Evolutionary conservation across 2,888 invertebrate genomes (phyloP).

Genomic region (Margaritifera margaritifera): DNA sequence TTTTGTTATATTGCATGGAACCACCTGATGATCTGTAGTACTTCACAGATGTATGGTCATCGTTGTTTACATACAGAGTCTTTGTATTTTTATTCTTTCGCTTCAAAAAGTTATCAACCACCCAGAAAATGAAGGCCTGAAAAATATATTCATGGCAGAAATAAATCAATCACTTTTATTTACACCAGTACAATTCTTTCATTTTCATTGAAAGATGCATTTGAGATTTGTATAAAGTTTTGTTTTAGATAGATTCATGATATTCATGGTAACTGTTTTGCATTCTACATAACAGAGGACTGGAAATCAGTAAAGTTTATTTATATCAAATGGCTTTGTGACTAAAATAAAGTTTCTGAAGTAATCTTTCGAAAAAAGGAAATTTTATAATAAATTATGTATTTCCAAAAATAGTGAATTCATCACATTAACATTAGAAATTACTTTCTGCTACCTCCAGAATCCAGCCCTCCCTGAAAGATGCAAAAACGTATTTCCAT

Average conservation of each 20-base stretch:
- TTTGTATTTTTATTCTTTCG: conserved; percentile 66
- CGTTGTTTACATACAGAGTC: conserved; percentile 56
- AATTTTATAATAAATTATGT: too few species aligned
- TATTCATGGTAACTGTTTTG: too few species aligned
- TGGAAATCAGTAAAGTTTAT: neutral
- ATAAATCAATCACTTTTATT: neutral
- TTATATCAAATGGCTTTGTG: neutral
- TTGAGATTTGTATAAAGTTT: too few species aligned
- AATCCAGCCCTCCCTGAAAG: too few species aligned
- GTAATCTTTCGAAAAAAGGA: too few species aligned
- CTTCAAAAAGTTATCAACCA: conserved; percentile 89
- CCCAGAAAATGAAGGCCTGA: conserved; percentile 89
- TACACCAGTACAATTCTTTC: neutral
- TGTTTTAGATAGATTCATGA: too few species aligned
- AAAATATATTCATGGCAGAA: conserved; percentile 64
- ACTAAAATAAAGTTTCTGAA: too few species aligned
- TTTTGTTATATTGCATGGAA: conserved; percentile 62
- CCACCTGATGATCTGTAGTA: conserved; percentile 59
- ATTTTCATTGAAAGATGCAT: too few species aligned
- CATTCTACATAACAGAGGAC: neutral
- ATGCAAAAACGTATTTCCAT: too few species aligned
- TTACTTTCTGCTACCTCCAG: too few species aligned
- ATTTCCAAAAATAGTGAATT: too few species aligned
- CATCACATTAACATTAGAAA: too few species aligned
- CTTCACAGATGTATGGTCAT: conserved; percentile 53